Evolutionary conservation across 2,797 vertebrate species (phyloP), one percentile per base, ranked within the genome.

Genomic region (Pelobates cultripes): DNA sequence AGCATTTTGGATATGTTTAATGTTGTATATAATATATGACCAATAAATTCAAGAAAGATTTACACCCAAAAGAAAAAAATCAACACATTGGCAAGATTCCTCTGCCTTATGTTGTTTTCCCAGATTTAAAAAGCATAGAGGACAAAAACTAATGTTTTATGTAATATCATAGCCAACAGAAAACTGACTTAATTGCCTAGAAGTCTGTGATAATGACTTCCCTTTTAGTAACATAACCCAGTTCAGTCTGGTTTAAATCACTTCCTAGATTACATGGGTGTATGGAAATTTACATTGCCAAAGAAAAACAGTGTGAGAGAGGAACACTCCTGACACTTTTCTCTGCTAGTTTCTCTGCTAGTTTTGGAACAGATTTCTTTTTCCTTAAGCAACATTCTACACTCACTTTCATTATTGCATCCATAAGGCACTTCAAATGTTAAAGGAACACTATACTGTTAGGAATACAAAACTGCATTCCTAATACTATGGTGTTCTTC

Each of bases 181-280:
- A 66, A 77, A 75, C 69, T 71, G 14, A 66, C 67, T 81, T 81
- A 67, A 81, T 81, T 81, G 73, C 80, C 73, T 77, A 77, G 57
- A 81, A 81, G 68, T 81, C 63, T 77, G 64, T 64, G 17, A 77
- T 77, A 77, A 82, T 77, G 69, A 82, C 74, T 82, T 82, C 80
- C 80, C 55, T 77, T 82, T 77, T 68, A 77, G 75, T 77, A 82
- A 77, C 75, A 82, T 73, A 53, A 77, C 70, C 68, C 80, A 82
- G 74, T 82, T 51, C 75, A 68, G 75, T 77, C 80, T 77, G 80
- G 68, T 82, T 82, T 82, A 82, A 82, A 82, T 82, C 74, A 82
- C 68, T 77, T 73, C 67, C 45, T 77, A 77, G 75, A 82, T 82
- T 82, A 76, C 75, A 77, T 40, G 41, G 74, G 70, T 77, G 61